Evolutionary conservation across 2,888 invertebrate genomes (phyloP), one percentile per base, ranked within the genome.

Genomic region (Spodoptera littoralis): DNA sequence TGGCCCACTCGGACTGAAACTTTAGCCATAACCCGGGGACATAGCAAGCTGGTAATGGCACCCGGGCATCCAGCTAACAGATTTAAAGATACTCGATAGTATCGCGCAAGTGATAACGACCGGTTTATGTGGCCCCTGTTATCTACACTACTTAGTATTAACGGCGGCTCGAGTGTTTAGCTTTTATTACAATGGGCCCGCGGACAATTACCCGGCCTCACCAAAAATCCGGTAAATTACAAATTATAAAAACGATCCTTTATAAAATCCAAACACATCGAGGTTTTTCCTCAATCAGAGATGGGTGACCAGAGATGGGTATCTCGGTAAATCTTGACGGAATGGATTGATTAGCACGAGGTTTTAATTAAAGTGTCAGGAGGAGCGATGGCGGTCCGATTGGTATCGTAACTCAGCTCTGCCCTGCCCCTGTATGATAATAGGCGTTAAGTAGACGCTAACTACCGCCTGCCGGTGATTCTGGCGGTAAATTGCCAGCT

Each of bases 351-450:
- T 76, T 24, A 60, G 64, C 44, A 44, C 46, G 60, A 57, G 69
- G 62, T 65, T 77, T 77, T 77, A 77, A 77, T 77, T 77, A 77
- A 77, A 77, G 65, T 72, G 72, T 72, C 73, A 54, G 47, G 18
- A 49, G 61, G 74, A 66, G 61, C 42, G 49, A 76, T 69, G 63
- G 69, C 65, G 63, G 63, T 51, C 55, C 44, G 22, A 70, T 66
- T 61, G 63, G 72, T 52, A 54, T 59, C 57, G 66, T 77, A 75
- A 75, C 48, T 77, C 69, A 77, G 53, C 8, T 36, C 45, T 62
- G 71, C 56, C 71, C 72, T 60, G 71, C 65, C 47, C 59, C 59
- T 52, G 74, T 65, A 72, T 77, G 75, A 63, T 75, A 77, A 77
- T 77, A 51, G 75, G 58, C 76, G 55, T 64, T 77, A 77, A 77